Evolutionary conservation across 2,888 invertebrate genomes (phyloP), one percentile per base, ranked within the genome.

Genomic region (Euclidia mi): DNA sequence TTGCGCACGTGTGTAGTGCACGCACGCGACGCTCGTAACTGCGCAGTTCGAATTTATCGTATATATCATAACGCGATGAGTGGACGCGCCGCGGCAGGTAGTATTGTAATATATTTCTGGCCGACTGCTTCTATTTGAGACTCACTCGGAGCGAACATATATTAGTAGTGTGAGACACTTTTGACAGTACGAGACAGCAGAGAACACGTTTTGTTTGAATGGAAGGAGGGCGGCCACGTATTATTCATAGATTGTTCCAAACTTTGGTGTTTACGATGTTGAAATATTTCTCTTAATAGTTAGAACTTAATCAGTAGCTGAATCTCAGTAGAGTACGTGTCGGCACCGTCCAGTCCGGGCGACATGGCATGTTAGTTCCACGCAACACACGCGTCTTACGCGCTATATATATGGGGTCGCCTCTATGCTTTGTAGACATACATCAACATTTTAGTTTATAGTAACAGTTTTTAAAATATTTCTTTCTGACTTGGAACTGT

Each of bases 361-460:
- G 43, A 51, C 59, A 48, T 42, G 65, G 7, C 65, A 56, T 52
- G 47, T 29, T 34, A 28, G 44, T 6, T 4, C 29, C 41, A 55
- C 53, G 52, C 62, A 56, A 32, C 67, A 35, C 50, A 51, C 53
- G 12, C 20, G 12, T 4, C 49, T n/a, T n/a, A n/a, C 10, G 11
- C 32, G 11, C 4, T n/a, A 32, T n/a, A 3, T 32, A 56, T 34
- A 17, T 18, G 17, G 18, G 35, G 34, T 51, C 45, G 64, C 69
- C 65, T 61, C 41, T 68, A 68, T 56, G 87, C 87, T 87, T 87
- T 65, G 81, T 88, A 88, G 87, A 69, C 68, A 14, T 63, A 52
- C 66, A 29, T 37, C 18, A 45, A 51, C 38, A 48, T 32, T 66
- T 66, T 63, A 65, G 62, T 72, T 65, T 37, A 58, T 67, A 71